A percentile compares a stretch with the other conserved stretches of the same genome.
These are phyloP conservation scores for Trichonephila inaurata DNA, from an alignment of 1,140 invertebrate genomes.

Conservation along the genomic window DNA sequence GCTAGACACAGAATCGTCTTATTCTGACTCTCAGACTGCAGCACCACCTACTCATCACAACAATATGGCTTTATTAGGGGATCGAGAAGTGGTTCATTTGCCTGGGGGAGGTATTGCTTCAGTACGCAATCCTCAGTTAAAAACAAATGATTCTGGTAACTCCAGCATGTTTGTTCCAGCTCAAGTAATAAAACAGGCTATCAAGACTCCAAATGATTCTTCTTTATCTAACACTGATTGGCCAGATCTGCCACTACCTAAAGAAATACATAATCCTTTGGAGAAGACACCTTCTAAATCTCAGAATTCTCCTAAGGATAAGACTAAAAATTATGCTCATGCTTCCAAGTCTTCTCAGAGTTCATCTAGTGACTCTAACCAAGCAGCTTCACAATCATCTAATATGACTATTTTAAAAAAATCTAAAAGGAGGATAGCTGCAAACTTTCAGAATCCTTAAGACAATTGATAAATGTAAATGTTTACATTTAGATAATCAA, in stretches of 20 bases:
- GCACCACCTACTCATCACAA: background rate
- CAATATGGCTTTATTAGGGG: background rate
- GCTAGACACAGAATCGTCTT: background rate
- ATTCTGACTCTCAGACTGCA: background rate
- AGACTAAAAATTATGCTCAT: slow-evolving; percentile 36
- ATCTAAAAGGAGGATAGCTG: slow-evolving; percentile 46
- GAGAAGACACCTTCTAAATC: background rate
- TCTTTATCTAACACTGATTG: slow-evolving; percentile 49
- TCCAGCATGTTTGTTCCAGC: slow-evolving; percentile 67
- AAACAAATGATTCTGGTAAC: background rate
- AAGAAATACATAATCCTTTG: background rate
- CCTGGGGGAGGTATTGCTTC: slow-evolving; percentile 35
- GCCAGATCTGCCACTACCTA: slow-evolving; percentile 43
- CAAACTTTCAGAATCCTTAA: slow-evolving; percentile 59
- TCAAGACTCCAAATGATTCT: slow-evolving; percentile 22
- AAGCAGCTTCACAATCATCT: background rate
- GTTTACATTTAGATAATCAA: background rate
- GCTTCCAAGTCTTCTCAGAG: background rate
- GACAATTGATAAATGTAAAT: background rate
- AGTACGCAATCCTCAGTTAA: background rate
- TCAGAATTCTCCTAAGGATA: background rate
- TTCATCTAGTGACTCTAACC: background rate
- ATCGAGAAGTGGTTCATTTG: slow-evolving; percentile 34
- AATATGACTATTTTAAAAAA: slow-evolving; percentile 60
- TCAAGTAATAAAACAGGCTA: slow-evolving; percentile 66